Evolutionary conservation across 1,140 invertebrate genomes (phyloP).

Genomic region (Lepidurus apus): DNA sequence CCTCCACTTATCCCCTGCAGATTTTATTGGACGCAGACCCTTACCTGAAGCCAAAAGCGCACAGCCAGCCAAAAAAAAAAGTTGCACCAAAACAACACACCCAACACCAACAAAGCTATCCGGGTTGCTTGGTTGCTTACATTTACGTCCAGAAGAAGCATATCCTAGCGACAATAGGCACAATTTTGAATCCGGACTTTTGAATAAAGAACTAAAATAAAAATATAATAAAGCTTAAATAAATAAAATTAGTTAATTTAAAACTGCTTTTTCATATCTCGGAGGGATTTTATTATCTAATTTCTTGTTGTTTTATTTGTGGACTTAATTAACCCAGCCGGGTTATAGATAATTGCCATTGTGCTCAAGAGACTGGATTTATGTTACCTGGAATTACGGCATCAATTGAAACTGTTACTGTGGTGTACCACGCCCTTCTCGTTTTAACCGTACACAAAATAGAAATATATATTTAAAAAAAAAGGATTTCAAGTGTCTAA

Average conservation of each 20-base stretch:
- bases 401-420: not conserved
- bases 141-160: not conserved
- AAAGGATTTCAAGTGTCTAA: too few species aligned
- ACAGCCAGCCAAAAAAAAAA: not conserved
- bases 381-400: not conserved
- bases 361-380: not conserved
- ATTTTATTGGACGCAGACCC: slow-evolving; percentile 30
- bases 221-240: not conserved
- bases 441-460: not conserved
- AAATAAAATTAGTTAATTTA: too few species aligned
- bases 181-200: not conserved
- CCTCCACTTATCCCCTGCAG: slow-evolving; percentile 33
- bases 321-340: not conserved
- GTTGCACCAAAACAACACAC: slow-evolving; percentile 1
- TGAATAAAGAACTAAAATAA: not conserved
- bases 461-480: not conserved
- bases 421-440: not conserved
- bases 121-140: not conserved
- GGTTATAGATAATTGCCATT: not conserved
- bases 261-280: too few species aligned
- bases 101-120: not conserved
- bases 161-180: not conserved
- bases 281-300: too few species aligned
- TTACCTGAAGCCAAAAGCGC: slow-evolving; percentile 17
- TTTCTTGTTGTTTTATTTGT: too few species aligned